Conservation (phyloP, 2,797 vertebrate species). For the Amblyraja radiata region DNA sequence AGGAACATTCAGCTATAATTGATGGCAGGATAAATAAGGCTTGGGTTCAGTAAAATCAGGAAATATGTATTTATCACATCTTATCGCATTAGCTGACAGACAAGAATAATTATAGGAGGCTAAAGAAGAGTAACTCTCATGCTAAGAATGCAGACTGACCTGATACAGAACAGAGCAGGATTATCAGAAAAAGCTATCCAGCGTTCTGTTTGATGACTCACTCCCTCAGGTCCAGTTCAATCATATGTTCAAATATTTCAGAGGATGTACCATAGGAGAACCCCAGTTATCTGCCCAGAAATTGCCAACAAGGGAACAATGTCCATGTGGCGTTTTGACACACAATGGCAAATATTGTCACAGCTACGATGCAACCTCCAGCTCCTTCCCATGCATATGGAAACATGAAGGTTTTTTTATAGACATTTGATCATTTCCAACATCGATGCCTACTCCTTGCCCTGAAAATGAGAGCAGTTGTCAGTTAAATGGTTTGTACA, state of each 20-base stretch:
- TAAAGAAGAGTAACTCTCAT: not conserved
- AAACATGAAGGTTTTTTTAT: not conserved
- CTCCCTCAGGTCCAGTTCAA: not conserved
- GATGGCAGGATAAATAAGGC: not conserved
- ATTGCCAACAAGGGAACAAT: not conserved
- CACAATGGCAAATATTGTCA: not conserved
- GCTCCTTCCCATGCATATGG: not conserved
- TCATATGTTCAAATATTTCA: not conserved
- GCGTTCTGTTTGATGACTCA: not conserved
- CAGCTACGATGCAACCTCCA: not conserved
- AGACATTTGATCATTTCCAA: not conserved
- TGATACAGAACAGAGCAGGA: not conserved
- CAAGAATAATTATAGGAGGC: not conserved
- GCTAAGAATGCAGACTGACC: not conserved
- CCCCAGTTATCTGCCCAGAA: not conserved
- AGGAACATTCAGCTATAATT: slow-evolving; percentile 9
- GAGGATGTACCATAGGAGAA: not conserved
- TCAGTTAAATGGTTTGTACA: not conserved
- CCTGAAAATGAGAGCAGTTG: not conserved
- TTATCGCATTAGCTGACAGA: slow-evolving; percentile 9
- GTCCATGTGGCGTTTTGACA: not conserved
- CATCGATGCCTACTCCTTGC: not conserved
- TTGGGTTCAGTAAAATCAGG: not conserved
- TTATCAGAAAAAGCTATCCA: not conserved
- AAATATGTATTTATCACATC: slow-evolving; percentile 26